Percentiles rank a stretch among this genome's conserved stretches.
phyloP scores from a whole-genome alignment of 2,888 invertebrate species.

The Leptinotarsa rubiginosa region DNA sequence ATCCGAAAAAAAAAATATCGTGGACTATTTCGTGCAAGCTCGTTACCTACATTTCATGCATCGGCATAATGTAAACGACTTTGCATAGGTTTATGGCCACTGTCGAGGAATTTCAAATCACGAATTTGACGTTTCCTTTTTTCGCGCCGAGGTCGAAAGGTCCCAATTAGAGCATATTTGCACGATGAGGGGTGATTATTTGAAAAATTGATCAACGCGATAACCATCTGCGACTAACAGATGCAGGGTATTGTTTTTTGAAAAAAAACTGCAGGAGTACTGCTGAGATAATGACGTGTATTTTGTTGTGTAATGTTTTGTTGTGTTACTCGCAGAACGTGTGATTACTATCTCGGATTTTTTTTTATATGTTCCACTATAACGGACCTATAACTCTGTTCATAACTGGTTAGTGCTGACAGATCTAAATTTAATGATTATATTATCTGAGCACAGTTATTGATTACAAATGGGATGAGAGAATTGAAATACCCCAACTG shows the following conservation, averaged over 20 bases:
- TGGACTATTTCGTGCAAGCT: slow-evolving; percentile 23
- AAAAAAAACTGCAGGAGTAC: slow-evolving; percentile 1
- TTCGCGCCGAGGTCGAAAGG: slow-evolving; percentile 48
- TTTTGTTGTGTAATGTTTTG: neutral
- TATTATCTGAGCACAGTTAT: no score
- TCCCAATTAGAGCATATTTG: slow-evolving; percentile 54
- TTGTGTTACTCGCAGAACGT: neutral
- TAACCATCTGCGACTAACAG: neutral
- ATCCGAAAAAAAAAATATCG: slow-evolving; percentile 16
- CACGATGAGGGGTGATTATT: slow-evolving; percentile 15
- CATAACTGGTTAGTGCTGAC: no score
- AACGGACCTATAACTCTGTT: neutral
- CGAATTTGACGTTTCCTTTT: slow-evolving; percentile 55
- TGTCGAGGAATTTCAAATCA: slow-evolving; percentile 44
- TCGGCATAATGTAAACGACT: slow-evolving; percentile 31
- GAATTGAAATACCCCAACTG: no score
- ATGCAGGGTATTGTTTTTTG: neutral
- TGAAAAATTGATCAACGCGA: slow-evolving; percentile 1
- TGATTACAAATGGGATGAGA: no score
- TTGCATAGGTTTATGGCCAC: slow-evolving; percentile 44
- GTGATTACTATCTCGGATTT: neutral
- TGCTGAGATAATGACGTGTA: slow-evolving; percentile 2
- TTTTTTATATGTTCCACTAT: neutral
- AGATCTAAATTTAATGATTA: no score
- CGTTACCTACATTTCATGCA: slow-evolving; percentile 35